phyloP scores from a whole-genome alignment of 2,113 vertebrate genomes.

The Scortum barcoo region DNA sequence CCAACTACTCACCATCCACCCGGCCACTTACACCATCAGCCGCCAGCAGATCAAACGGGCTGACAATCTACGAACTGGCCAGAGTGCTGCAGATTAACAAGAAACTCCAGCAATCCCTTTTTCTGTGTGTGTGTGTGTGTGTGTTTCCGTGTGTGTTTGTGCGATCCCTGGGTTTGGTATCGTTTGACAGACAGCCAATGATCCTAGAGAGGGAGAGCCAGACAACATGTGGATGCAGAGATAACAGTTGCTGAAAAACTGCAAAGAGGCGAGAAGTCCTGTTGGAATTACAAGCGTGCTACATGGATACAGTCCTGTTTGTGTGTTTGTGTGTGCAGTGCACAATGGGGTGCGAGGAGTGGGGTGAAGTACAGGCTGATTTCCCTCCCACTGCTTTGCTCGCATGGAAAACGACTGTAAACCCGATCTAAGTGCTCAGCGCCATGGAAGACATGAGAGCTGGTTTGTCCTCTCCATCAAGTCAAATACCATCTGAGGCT shows the following conservation, averaged over 20 bases:
- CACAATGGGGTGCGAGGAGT: not conserved
- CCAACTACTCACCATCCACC: not conserved
- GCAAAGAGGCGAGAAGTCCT: conserved; percentile 45
- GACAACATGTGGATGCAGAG: conserved; percentile 67
- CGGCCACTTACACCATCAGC: conserved; percentile 1
- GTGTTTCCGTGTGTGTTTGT: conserved; percentile 16
- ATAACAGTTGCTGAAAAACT: conserved; percentile 59
- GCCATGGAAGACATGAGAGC: not conserved
- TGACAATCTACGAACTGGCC: not conserved
- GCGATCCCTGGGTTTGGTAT: conserved; percentile 33
- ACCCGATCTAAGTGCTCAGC: not conserved
- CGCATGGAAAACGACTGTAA: not conserved
- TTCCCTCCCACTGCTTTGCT: not conserved
- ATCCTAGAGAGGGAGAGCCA: conserved; percentile 28
- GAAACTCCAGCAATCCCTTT: conserved; percentile 22
- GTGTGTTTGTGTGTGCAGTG: not conserved
- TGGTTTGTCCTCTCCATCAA: not conserved
- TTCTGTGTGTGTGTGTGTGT: conserved; percentile 25
- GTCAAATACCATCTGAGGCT: not conserved
- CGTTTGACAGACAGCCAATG: conserved; percentile 58
- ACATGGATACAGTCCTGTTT: conserved; percentile 9
- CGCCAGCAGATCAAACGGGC: not conserved
- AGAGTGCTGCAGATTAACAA: conserved; percentile 38
- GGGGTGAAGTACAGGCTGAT: not conserved
- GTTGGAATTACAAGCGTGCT: conserved; percentile 40